These are phyloP conservation scores for Chaetophractus vellerosus DNA, from an alignment of 2,797 vertebrate genomes.

Conservation along the genomic window DNA sequence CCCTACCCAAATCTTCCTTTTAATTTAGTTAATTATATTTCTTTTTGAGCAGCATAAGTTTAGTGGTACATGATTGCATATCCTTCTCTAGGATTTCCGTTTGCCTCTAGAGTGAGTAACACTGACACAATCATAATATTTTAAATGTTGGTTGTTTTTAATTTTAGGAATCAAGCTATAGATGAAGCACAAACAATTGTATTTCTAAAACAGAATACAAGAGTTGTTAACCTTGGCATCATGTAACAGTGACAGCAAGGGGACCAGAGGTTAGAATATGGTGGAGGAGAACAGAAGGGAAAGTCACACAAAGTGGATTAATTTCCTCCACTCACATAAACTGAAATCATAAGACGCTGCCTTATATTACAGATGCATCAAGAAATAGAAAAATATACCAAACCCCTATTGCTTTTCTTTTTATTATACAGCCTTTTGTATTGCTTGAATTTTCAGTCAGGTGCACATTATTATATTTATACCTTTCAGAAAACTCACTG, in stretches of 20 bases:
- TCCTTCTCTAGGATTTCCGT: neutral
- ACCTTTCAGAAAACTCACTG: constrained; percentile 20
- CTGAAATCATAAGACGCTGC: neutral
- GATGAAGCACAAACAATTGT: neutral
- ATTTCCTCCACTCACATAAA: neutral
- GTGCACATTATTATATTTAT: neutral
- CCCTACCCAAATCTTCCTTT: neutral
- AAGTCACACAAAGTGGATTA: neutral
- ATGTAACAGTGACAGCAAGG: neutral
- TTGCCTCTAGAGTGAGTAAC: neutral
- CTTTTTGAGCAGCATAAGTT: neutral
- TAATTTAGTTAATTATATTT: neutral
- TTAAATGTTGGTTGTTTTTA: neutral
- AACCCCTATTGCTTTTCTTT: neutral
- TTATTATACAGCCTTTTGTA: neutral
- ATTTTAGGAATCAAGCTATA: constrained; percentile 50
- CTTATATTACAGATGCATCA: neutral
- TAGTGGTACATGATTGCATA: neutral
- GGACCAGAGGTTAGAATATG: neutral
- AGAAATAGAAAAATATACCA: neutral
- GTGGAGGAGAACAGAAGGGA: neutral
- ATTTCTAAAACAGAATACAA: constrained; percentile 22
- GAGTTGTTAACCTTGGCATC: neutral
- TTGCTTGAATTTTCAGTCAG: neutral
- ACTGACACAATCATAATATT: neutral